A percentile compares a stretch with the other conserved stretches of the same genome.
Evolutionary conservation across 2,888 invertebrate genomes (phyloP).

Genomic region (Polietes domitor): DNA sequence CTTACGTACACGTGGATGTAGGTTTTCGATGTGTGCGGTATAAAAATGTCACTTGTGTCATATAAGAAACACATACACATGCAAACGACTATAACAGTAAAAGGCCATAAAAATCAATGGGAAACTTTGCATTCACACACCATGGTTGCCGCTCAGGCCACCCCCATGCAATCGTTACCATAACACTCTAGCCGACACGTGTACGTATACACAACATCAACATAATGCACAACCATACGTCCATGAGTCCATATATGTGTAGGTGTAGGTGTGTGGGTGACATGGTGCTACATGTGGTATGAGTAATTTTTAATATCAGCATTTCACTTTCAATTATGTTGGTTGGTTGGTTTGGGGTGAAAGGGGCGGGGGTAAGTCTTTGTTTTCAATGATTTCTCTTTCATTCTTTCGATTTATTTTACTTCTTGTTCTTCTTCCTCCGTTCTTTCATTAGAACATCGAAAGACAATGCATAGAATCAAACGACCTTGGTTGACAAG

Average conservation of each 20-base stretch:
- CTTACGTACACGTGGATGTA: neutral
- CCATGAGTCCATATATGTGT: neutral
- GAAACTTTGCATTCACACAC: neutral
- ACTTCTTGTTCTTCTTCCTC: neutral
- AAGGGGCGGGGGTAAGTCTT: neutral
- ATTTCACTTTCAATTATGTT: conserved; percentile 64
- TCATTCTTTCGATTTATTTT: conserved; percentile 12
- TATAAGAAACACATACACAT: neutral
- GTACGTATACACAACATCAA: conserved; percentile 8
- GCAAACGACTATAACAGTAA: neutral
- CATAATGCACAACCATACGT: neutral
- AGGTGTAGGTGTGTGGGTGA: neutral
- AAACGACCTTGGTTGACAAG: conserved; percentile 36
- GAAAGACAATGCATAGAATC: neutral
- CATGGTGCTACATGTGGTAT: conserved; percentile 31
- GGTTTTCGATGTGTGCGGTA: neutral
- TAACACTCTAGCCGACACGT: neutral
- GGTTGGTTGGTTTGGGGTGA: too few species aligned
- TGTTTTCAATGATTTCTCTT: conserved; percentile 4
- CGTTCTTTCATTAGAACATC: neutral
- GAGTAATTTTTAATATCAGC: conserved; percentile 46
- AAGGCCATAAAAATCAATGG: conserved; percentile 35
- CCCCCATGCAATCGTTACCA: neutral
- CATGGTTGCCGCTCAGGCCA: neutral
- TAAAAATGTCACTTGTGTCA: conserved; percentile 35